phyloP scores from a whole-genome alignment of 2,888 invertebrate genomes.

The Stenichneumon culpator region DNA sequence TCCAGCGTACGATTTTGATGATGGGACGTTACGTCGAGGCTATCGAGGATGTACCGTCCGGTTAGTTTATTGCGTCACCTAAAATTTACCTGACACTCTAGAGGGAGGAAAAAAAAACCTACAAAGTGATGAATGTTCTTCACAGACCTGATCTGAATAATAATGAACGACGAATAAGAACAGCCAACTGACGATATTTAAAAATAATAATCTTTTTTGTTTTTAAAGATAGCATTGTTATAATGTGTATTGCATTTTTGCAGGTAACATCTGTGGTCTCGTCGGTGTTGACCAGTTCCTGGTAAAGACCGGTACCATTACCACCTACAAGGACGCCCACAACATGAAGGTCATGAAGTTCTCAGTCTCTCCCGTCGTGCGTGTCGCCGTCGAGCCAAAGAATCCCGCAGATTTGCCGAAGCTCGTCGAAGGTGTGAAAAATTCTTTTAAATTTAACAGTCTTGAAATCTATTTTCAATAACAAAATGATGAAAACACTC shows the following conservation, averaged over 20 bases:
- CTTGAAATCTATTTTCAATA: not conserved
- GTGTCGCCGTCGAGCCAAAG: conserved; percentile 99
- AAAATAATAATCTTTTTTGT: conserved; percentile 14
- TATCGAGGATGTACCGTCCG: conserved; percentile 99
- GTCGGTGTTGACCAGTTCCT: conserved; percentile 99
- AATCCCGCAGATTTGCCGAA: conserved; percentile 99
- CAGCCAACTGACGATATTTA: conserved; percentile 70
- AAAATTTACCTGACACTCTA: not conserved
- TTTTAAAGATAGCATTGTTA: conserved; percentile 1
- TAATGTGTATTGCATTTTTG: conserved; percentile 1
- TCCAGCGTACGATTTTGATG: conserved; percentile 99
- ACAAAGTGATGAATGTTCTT: conserved; percentile 78
- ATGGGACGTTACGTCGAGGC: conserved; percentile 99
- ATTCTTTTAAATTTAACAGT: not conserved
- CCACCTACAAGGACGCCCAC: conserved; percentile 99
- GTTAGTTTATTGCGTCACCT: conserved; percentile 83
- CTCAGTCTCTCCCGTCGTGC: conserved; percentile 99
- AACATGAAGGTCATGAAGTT: conserved; percentile 99
- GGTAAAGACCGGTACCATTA: conserved; percentile 99
- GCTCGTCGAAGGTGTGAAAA: conserved; percentile 92
- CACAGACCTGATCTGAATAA: conserved; percentile 81
- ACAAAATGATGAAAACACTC: conserved; percentile 78
- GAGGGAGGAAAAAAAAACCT: not conserved
- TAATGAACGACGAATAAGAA: conserved; percentile 71
- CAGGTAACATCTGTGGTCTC: conserved; percentile 99